phyloP scores from a whole-genome alignment of 2,113 vertebrate species.

The Hemicordylus capensis region DNA sequence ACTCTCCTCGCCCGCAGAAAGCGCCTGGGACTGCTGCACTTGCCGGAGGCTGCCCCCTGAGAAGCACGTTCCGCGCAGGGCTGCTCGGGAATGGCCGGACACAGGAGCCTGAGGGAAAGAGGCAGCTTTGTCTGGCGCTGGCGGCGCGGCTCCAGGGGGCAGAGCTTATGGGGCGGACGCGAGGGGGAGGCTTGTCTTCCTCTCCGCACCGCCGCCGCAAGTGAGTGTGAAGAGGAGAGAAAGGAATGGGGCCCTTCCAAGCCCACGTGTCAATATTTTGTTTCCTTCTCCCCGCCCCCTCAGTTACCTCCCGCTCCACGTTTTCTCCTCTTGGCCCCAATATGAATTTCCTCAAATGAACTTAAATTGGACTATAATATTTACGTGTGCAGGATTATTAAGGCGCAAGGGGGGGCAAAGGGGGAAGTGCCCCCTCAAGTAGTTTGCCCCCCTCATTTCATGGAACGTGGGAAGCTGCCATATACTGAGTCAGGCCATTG shows the following conservation, averaged over 20 bases:
- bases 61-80: background rate
- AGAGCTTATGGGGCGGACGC: background rate
- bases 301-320: no score
- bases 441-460: no score
- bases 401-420: no score
- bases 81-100: constrained; percentile 1
- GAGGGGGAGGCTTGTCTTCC: background rate
- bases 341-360: background rate
- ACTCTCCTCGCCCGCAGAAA: background rate
- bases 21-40: background rate
- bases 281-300: no score
- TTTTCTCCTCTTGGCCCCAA: background rate
- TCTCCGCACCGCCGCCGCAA: no score
- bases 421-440: no score
- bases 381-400: no score
- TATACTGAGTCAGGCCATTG: no score
- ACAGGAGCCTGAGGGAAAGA: background rate
- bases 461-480: no score
- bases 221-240: background rate
- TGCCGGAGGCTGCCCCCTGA: background rate
- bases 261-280: no score
- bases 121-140: background rate
- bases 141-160: background rate
- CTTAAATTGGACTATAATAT: background rate
- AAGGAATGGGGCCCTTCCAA: background rate